Base-by-base conservation (phyloP, 2,797 vertebrate genomes). In the Buceros bicornis region DNA sequence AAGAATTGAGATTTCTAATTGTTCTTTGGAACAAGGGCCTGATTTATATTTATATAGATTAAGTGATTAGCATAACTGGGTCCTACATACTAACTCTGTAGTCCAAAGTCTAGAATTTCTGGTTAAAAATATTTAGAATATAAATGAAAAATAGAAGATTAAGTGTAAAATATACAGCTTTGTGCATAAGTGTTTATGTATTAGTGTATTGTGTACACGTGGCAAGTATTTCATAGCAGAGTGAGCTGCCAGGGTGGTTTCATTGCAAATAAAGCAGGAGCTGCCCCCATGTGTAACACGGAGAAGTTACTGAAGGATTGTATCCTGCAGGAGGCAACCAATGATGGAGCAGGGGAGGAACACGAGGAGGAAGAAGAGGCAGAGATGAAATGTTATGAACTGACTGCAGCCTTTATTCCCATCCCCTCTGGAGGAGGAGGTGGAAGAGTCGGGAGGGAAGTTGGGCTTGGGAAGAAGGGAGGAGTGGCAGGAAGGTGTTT, bases 191-290 rank as follows among this genome's bases (percentile, higher is more conserved):
- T 37, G 72, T 79, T 33, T 6, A 9, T 28, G 13, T 60, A 70
- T 20, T 0, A 0, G 1, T 25, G 10, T 58, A 42, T 6, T 29
- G 1, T 3, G 2, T 60, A 57, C 64, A 28, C 1, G 5, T 35
- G 15, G 17, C 1, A 70, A 56, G 18, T 7, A 50, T 76, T 69
- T 42, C 3, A 11, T 50, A 42, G 8, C 11, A 54, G 40, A 20
- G 17, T 12, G 33, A 29, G 8, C 31, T 61, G 24, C 35, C 28
- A 7, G 10, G 6, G 5, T 19, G 29, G 14, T 15, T 50, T 76
- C 42, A 64, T 5, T n/a, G 43, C 0, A 4, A 51, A 69, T 4
- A n/a, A 5, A 58, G 6, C 19, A 31, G 61, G 4, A 67, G 19
- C 17, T 79, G 3, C 6, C n/a, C 8, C 13, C 10, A 24, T 10